Conservation (phyloP, 2,888 invertebrate genomes). For the Agrotis ipsilon region DNA sequence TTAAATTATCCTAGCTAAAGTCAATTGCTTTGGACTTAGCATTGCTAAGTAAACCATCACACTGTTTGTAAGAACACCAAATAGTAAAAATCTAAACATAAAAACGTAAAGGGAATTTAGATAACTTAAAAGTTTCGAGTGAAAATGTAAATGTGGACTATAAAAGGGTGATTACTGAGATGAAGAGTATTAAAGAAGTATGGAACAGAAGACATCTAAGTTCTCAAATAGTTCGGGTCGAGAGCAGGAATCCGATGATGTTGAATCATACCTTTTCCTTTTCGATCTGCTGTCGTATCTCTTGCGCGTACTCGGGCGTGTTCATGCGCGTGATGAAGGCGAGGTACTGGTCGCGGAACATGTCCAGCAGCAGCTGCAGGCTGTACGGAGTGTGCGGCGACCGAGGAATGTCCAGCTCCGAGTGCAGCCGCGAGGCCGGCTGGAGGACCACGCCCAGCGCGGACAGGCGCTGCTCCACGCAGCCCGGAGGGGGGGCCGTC, state of each 20-base stretch:
- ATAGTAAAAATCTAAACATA: conserved; percentile 25
- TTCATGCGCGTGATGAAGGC: conserved; percentile 96
- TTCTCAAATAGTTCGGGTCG: not conserved
- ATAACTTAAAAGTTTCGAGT: not conserved
- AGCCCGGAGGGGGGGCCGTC: conserved; percentile 97
- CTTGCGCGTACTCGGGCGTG: conserved; percentile 93
- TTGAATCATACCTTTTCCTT: conserved; percentile 92
- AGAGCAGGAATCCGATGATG: not conserved
- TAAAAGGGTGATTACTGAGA: not conserved
- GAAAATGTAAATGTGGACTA: not conserved
- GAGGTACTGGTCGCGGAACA: conserved; percentile 96
- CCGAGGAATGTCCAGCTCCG: conserved; percentile 95
- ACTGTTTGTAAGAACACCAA: conserved; percentile 46
- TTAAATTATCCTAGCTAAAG: not conserved
- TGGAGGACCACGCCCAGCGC: conserved; percentile 93
- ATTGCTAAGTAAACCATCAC: conserved; percentile 3
- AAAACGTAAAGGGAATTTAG: conserved; percentile 2
- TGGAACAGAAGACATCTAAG: not conserved
- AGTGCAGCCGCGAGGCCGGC: conserved; percentile 92
- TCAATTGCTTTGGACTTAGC: not conserved
- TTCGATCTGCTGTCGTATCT: conserved; percentile 94
- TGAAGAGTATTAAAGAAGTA: not conserved
- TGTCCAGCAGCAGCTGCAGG: conserved; percentile 96
- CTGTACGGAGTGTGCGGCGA: conserved; percentile 96
- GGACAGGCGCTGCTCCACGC: conserved; percentile 97